Base-by-base conservation (phyloP, 2,113 vertebrate species). In the Paraplagusia blochii region DNA sequence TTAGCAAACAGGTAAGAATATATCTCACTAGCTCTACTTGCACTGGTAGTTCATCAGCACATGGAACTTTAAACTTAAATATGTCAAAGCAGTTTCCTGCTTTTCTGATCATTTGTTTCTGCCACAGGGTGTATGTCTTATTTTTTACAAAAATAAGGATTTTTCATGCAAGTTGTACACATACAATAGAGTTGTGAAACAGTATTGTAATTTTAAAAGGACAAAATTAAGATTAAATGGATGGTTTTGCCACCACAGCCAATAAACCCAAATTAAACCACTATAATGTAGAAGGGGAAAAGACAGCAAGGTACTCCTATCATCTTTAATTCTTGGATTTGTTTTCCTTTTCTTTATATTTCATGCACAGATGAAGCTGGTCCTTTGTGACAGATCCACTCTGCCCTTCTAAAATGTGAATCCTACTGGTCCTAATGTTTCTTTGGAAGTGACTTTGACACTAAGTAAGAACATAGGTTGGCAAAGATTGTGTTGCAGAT, bases 401-500 rank as follows among this genome's bases (percentile, higher is more conserved):
- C 15, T 39, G 47, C 47, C 62, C 62, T 44, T 45, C 56, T 68
- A 47, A 72, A 72, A 53, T 52, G 9, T 77, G 71, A 72, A 44
- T 47, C 54, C 56, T 67, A 74, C 84, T 70, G 82, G 87, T 88
- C n/a, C n/a, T n/a, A n/a, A 91, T 85, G 90, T 92, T 92, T 93
- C 91, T 87, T 88, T 86, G 89, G 92, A 94, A 93, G 95, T 97
- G 95, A 95, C 95, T 98, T 96, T 93, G 94, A 95, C 93, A 95
- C 94, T 95, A 90, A 91, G 74, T 90, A 93, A 93, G 93, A 94
- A 92, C 87, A 91, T 92, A 83, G 69, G 40, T 14, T 29, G 66
- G 44, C 48, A 56, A 69, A 1, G 48, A 61, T 45, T 55, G 56
- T 18, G 44, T 39, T 22, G 38, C 43, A 43, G 36, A 39, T 45